Conservation (phyloP, 92 coral and sea anemone genomes). For the Epizoanthus stellaris region DNA sequence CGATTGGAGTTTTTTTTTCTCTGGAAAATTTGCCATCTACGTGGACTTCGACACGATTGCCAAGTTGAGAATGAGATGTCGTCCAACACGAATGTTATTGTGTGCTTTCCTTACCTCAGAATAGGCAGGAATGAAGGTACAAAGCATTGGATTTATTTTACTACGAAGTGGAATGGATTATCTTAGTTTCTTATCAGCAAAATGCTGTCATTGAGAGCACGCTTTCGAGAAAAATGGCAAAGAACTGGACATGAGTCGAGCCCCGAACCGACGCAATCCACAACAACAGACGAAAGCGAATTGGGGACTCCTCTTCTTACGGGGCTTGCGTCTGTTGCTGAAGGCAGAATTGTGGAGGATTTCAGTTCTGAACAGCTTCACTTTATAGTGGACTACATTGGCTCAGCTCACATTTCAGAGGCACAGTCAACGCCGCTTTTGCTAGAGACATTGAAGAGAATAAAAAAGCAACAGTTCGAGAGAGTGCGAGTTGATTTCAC, state of each 20-base stretch:
- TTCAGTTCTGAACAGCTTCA: conserved; percentile 78
- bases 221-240: conserved; percentile 63
- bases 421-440: conserved; percentile 92
- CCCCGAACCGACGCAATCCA: conserved; percentile 47
- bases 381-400: conserved; percentile 95
- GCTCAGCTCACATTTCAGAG: conserved; percentile 91
- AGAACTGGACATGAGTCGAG: conserved; percentile 33
- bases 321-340: conserved; percentile 46
- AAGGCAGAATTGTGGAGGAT: conserved; percentile 70
- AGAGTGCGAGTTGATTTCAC: conserved; percentile 90
- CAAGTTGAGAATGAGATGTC: conserved; percentile 6
- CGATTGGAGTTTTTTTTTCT: background rate
- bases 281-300: background rate
- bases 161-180: conserved; percentile 32
- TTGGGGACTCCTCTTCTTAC: conserved; percentile 17
- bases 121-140: background rate
- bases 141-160: conserved; percentile 18
- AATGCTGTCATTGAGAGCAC: conserved; percentile 64
- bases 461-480: conserved; percentile 85
- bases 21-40: background rate
- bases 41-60: conserved; percentile 1
- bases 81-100: background rate
- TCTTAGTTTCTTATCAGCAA: background rate
- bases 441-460: conserved; percentile 91
- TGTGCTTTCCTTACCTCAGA: background rate